Evolutionary conservation across 2,797 vertebrate genomes (phyloP), one percentile per base, ranked within the genome.

Genomic region (Valencia hispanica): DNA sequence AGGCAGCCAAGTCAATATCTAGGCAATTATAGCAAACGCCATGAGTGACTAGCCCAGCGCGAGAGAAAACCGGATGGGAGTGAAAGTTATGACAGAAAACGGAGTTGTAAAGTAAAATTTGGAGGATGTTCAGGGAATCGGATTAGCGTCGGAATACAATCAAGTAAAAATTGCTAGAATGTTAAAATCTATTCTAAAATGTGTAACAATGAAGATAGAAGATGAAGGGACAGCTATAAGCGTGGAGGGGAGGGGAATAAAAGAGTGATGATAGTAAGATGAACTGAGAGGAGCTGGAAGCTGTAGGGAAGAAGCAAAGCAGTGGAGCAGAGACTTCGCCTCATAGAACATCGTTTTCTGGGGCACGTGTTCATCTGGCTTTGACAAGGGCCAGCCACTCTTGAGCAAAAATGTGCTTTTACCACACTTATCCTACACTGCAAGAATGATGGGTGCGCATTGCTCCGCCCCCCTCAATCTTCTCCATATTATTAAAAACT

Each of bases 61-160:
- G 66, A n/a, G 57, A 74, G 59, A 79, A 61, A 63, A 75, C 63
- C 51, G 73, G 59, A 78, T n/a, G 39, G 5, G 69, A 45, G 72
- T 79, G 77, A 75, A 89, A 81, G 86, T 79, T 51, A 76, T 45
- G 73, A 87, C 82, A 79, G 53, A 68, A 83, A 53, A 80, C 80
- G 80, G n/a, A n/a, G n/a, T n/a, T n/a, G 66, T 59, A 74, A 81
- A 86, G 85, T 68, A 55, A 80, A 91, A 89, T 86, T 85, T 90
- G 86, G 69, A 84, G 75, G 32, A 4, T 61, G 30, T 9, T 27
- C n/a, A 57, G n/a, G 53, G 15, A 59, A 30, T 59, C 30, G 3
- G 30, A 32, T 59, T 59, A 32, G 2, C 30, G 32, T 59, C 32
- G 27, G 27, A 6, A 30, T 59, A 27, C 27, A 59, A 18, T 32